Evolutionary conservation across 1,140 invertebrate genomes (phyloP).

Genomic region (Caenorhabditis briggsae): DNA sequence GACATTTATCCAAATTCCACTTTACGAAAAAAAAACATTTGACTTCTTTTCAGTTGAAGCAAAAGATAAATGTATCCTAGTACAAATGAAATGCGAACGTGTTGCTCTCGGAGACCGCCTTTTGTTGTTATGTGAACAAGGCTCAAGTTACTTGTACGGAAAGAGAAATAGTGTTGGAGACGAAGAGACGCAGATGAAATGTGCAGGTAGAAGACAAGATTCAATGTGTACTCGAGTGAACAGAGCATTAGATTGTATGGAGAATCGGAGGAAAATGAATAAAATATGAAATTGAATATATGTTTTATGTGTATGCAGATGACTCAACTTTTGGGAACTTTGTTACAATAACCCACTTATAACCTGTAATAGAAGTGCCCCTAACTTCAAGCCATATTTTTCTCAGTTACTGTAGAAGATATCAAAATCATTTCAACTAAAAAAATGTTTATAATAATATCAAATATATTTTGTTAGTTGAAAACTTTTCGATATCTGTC

Average conservation of each 20-base stretch:
- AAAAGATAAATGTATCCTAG: background rate
- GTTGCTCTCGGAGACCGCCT: background rate
- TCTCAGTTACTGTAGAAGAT: no score
- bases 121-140: slow-evolving; percentile 55
- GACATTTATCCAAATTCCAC: background rate
- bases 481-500: no score
- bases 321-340: background rate
- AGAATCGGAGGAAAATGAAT: slow-evolving; percentile 21
- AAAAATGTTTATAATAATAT: no score
- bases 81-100: slow-evolving; percentile 50
- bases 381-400: no score
- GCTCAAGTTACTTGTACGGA: slow-evolving; percentile 52
- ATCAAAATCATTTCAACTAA: no score
- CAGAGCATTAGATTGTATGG: background rate
- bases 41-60: no score
- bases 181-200: background rate
- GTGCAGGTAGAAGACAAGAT: slow-evolving; percentile 29
- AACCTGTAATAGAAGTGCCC: background rate
- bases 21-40: slow-evolving; percentile 9
- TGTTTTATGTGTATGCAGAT: background rate
- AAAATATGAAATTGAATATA: slow-evolving; percentile 27
- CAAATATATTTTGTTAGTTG: no score
- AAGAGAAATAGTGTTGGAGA: background rate
- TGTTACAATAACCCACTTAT: background rate
- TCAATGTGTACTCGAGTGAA: slow-evolving; percentile 31